These are phyloP conservation scores for Leucophora obtusa DNA, from an alignment of 2,888 invertebrate genomes.

Conservation along the genomic window DNA sequence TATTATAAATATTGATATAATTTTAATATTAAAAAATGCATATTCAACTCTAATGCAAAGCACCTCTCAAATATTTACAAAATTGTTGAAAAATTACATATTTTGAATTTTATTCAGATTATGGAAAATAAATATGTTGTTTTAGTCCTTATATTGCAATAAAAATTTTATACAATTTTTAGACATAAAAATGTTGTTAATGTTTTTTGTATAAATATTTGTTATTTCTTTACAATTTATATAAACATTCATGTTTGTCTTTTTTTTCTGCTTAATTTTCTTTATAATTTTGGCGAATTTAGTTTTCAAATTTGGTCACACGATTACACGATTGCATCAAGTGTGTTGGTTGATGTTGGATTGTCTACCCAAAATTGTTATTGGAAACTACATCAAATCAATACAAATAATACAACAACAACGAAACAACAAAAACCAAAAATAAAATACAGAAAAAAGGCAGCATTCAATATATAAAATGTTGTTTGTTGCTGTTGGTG, in stretches of 20 bases:
- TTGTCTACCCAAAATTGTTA: slow-evolving; percentile 47
- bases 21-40: background rate
- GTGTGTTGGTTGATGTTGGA: slow-evolving; percentile 3
- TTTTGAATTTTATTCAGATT: slow-evolving; percentile 4
- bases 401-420: slow-evolving; percentile 39
- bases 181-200: slow-evolving; percentile 47
- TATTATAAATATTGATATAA: slow-evolving; percentile 50
- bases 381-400: slow-evolving; percentile 55
- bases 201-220: background rate
- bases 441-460: slow-evolving; percentile 18
- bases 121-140: slow-evolving; percentile 45
- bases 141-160: slow-evolving; percentile 53
- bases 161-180: slow-evolving; percentile 24
- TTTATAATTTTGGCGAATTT: slow-evolving; percentile 53
- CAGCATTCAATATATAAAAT: slow-evolving; percentile 38
- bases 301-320: slow-evolving; percentile 63
- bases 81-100: slow-evolving; percentile 40
- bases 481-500: slow-evolving; percentile 20
- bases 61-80: slow-evolving; percentile 48
- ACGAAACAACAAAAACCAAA: slow-evolving; percentile 1
- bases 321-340: slow-evolving; percentile 60
- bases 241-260: slow-evolving; percentile 17
- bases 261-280: background rate
- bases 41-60: slow-evolving; percentile 12
- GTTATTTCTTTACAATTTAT: slow-evolving; percentile 26